Evolutionary conservation across 2,888 invertebrate species (phyloP).

Genomic region (Zeuzera pyrina): DNA sequence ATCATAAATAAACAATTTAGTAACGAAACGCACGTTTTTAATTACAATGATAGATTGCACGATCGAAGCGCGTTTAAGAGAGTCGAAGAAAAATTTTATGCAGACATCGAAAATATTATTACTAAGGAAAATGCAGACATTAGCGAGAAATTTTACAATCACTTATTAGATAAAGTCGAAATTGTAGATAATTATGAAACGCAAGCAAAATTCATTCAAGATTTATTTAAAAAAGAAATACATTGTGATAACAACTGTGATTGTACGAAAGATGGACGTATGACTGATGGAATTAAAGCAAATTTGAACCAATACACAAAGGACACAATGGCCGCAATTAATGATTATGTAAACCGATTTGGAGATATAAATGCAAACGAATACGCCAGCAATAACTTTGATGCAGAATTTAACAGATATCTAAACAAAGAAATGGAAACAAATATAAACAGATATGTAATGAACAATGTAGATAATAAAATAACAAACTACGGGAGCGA

Average conservation of each 20-base stretch:
- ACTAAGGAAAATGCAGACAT: slow-evolving; percentile 42
- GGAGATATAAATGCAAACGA: no score
- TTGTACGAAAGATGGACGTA: slow-evolving; percentile 2
- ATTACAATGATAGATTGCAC: neutral
- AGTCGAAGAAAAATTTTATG: slow-evolving; percentile 30
- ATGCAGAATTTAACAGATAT: no score
- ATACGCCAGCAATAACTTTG: no score
- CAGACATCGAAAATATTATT: slow-evolving; percentile 8
- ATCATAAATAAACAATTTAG: no score
- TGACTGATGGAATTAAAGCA: no score
- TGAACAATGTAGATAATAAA: no score
- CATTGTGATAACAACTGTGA: slow-evolving; percentile 13
- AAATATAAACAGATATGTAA: no score
- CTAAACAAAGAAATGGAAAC: no score
- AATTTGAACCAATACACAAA: no score
- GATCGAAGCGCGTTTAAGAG: slow-evolving; percentile 21
- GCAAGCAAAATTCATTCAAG: slow-evolving; percentile 51
- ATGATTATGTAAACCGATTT: no score
- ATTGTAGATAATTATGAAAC: slow-evolving; percentile 44
- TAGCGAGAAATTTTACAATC: slow-evolving; percentile 52
- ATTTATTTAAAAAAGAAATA: slow-evolving; percentile 33
- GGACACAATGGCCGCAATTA: no score
- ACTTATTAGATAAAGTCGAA: slow-evolving; percentile 30
- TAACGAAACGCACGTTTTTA: neutral
- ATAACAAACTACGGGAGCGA: no score